Conservation (phyloP, 1,140 invertebrate species). For the Oedothorax gibbosus region DNA sequence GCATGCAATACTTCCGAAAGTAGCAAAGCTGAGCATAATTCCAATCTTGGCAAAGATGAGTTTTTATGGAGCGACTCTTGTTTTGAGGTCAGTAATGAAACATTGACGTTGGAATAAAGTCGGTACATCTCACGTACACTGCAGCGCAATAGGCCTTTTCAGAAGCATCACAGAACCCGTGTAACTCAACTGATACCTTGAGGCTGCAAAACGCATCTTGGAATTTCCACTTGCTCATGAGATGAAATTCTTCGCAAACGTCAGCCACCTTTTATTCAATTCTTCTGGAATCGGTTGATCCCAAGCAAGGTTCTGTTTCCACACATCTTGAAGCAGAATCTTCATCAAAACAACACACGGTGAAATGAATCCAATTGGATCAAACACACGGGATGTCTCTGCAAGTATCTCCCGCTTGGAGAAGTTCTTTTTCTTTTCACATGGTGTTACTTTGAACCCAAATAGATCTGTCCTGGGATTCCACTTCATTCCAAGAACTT, state of each 20-base stretch:
- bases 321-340: neutral
- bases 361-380: conserved; percentile 67
- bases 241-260: conserved; percentile 65
- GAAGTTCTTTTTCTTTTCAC: too few species aligned
- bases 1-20: neutral
- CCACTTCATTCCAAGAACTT: neutral
- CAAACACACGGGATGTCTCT: conserved; percentile 22
- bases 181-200: conserved; percentile 66
- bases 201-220: conserved; percentile 13
- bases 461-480: neutral
- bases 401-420: conserved; percentile 63
- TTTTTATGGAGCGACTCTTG: conserved; percentile 66
- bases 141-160: conserved; percentile 65
- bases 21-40: conserved; percentile 42
- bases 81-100: conserved; percentile 22
- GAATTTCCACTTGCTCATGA: neutral
- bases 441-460: neutral
- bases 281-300: conserved; percentile 63
- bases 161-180: conserved; percentile 67
- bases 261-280: conserved; percentile 64
- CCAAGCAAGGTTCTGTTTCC: conserved; percentile 16
- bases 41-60: conserved; percentile 63
- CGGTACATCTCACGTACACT: neutral
- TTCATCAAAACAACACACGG: conserved; percentile 67
- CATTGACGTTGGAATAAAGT: neutral